Conservation (phyloP, 2,888 invertebrate species). For the Synanthedon vespiformis region DNA sequence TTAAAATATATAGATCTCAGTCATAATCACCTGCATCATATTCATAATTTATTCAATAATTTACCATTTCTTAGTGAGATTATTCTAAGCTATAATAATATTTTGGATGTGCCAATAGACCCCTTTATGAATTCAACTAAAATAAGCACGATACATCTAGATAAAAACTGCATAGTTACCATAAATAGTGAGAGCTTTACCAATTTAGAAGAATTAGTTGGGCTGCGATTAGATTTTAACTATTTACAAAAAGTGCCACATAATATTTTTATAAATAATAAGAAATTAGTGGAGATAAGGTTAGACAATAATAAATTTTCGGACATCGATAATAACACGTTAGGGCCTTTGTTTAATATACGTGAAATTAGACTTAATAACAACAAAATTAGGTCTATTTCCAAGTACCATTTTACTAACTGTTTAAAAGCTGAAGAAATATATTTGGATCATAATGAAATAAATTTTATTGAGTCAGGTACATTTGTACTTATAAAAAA, state of each 20-base stretch:
- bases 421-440: slow-evolving; percentile 81
- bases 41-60: slow-evolving; percentile 85
- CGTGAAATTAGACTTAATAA: slow-evolving; percentile 86
- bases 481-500: slow-evolving; percentile 79
- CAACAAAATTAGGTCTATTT: slow-evolving; percentile 81
- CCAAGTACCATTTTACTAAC: slow-evolving; percentile 82
- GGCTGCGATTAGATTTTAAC: slow-evolving; percentile 87
- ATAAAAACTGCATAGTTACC: slow-evolving; percentile 86
- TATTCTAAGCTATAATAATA: slow-evolving; percentile 89
- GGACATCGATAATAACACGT: slow-evolving; percentile 82
- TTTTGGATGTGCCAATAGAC: slow-evolving; percentile 85
- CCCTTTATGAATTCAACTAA: slow-evolving; percentile 85
- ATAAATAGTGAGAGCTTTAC: slow-evolving; percentile 84
- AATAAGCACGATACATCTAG: slow-evolving; percentile 83
- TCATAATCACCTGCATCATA: slow-evolving; percentile 90
- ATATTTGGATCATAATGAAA: slow-evolving; percentile 87
- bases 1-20: slow-evolving; percentile 86
- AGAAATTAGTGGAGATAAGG: slow-evolving; percentile 81
- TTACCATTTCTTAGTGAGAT: slow-evolving; percentile 84
- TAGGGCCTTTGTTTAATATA: slow-evolving; percentile 78
- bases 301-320: slow-evolving; percentile 88
- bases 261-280: slow-evolving; percentile 80
- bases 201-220: slow-evolving; percentile 80
- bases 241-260: slow-evolving; percentile 85
- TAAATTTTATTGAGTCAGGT: slow-evolving; percentile 83